phyloP scores from a whole-genome alignment of 2,797 vertebrate genomes.

The Myioborus melanocephalus region DNA sequence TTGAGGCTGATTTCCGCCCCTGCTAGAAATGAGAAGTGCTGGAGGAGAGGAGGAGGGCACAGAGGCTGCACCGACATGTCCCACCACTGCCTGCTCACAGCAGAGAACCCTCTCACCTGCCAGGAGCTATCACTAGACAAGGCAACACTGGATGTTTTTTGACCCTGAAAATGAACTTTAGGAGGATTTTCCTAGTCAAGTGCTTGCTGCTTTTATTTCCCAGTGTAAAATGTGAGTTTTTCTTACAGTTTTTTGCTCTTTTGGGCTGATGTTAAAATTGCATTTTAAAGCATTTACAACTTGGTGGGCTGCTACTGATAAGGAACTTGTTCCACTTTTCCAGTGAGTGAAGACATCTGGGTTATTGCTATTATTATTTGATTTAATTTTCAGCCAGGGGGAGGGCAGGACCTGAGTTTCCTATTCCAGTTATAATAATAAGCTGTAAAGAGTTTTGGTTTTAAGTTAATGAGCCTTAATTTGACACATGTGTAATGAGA shows the following conservation, averaged over 20 bases:
- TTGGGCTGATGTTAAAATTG: neutral
- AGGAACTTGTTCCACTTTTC: neutral
- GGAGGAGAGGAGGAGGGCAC: slow-evolving; percentile 11
- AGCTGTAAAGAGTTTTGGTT: slow-evolving; percentile 22
- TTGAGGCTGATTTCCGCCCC: neutral
- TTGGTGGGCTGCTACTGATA: neutral
- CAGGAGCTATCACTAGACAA: neutral
- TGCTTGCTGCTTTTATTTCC: slow-evolving; percentile 47
- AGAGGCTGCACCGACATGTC: neutral
- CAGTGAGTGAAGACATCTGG: neutral
- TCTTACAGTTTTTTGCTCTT: neutral
- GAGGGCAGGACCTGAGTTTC: slow-evolving; percentile 3
- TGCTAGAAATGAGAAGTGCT: slow-evolving; percentile 7
- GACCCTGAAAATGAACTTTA: slow-evolving; percentile 49
- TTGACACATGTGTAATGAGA: slow-evolving; percentile 28
- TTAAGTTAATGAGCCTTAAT: slow-evolving; percentile 54
- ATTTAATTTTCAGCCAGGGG: slow-evolving; percentile 12
- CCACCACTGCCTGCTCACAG: neutral
- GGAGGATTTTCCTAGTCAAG: slow-evolving; percentile 40
- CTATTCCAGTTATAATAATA: slow-evolving; percentile 17
- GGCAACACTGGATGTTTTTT: neutral
- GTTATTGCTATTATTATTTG: slow-evolving; percentile 7
- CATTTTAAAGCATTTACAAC: neutral
- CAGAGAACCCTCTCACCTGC: neutral
- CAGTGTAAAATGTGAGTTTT: slow-evolving; percentile 60